phyloP scores from a whole-genome alignment of 2,888 invertebrate species.

The Andricus quercusramuli region DNA sequence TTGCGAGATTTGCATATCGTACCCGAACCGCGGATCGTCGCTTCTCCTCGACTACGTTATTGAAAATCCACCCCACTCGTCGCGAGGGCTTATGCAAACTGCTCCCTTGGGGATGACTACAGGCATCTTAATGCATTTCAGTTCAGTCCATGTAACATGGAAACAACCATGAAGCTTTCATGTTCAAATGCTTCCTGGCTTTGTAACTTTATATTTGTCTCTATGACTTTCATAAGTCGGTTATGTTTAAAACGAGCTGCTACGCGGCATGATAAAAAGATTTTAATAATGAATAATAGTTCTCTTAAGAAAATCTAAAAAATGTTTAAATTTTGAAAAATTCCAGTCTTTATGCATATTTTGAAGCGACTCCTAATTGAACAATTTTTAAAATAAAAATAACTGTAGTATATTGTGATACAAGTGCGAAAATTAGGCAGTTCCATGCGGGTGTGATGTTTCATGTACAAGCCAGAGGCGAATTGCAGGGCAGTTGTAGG shows the following conservation, averaged over 20 bases:
- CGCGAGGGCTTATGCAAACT: slow-evolving; percentile 29
- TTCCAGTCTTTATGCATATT: too few relatives aligned
- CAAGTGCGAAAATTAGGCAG: too few relatives aligned
- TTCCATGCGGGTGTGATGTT: too few relatives aligned
- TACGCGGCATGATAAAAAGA: too few relatives aligned
- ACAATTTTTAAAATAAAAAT: too few relatives aligned
- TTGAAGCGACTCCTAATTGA: too few relatives aligned
- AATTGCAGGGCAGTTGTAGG: too few relatives aligned
- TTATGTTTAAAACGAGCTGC: background rate
- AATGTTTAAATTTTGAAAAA: too few relatives aligned
- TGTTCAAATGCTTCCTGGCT: slow-evolving; percentile 10
- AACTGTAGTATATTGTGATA: too few relatives aligned
- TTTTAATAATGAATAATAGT: too few relatives aligned
- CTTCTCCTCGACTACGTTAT: slow-evolving; percentile 37
- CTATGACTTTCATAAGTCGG: slow-evolving; percentile 4
- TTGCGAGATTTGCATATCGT: slow-evolving; percentile 50
- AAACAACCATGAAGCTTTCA: slow-evolving; percentile 14
- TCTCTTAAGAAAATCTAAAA: too few relatives aligned
- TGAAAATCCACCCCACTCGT: slow-evolving; percentile 28
- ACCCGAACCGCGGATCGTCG: slow-evolving; percentile 18
- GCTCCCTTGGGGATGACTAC: slow-evolving; percentile 26
- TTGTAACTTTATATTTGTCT: slow-evolving; percentile 1
- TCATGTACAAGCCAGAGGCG: too few relatives aligned
- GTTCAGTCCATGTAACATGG: slow-evolving; percentile 22
- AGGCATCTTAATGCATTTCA: slow-evolving; percentile 35